These are phyloP conservation scores for Platorchestia sp. DNA, from an alignment of 1,140 invertebrate species.

Conservation along the genomic window DNA sequence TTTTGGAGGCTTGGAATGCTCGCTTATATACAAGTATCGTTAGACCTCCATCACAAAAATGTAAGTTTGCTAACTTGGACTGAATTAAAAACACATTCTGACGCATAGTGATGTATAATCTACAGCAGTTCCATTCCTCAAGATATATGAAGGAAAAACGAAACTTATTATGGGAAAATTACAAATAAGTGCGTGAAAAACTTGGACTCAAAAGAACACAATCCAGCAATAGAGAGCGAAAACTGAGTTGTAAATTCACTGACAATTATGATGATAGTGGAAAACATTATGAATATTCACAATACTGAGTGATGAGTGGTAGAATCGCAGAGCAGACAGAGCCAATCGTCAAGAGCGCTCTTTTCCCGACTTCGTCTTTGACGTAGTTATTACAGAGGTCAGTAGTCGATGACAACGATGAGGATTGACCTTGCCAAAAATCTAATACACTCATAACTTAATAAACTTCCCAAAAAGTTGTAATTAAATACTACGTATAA, in stretches of 20 bases:
- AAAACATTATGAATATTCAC: not conserved
- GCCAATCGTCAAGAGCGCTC: not conserved
- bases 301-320: not conserved
- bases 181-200: not conserved
- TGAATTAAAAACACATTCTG: not conserved
- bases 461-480: not conserved
- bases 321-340: not conserved
- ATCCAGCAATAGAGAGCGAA: too few species aligned
- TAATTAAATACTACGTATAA: not conserved
- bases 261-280: not conserved
- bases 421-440: not conserved
- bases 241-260: not conserved
- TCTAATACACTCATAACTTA: not conserved
- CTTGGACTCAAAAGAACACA: not conserved
- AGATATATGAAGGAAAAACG: not conserved
- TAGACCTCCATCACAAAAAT: not conserved
- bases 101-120: not conserved
- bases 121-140: too few species aligned
- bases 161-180: not conserved
- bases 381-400: not conserved
- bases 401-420: not conserved
- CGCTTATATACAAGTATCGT: not conserved
- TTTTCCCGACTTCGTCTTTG: not conserved
- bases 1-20: not conserved
- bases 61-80: not conserved